Evolutionary conservation across 1,140 invertebrate species (phyloP), one percentile per base, ranked within the genome.

Genomic region (Coelopa frigida): DNA sequence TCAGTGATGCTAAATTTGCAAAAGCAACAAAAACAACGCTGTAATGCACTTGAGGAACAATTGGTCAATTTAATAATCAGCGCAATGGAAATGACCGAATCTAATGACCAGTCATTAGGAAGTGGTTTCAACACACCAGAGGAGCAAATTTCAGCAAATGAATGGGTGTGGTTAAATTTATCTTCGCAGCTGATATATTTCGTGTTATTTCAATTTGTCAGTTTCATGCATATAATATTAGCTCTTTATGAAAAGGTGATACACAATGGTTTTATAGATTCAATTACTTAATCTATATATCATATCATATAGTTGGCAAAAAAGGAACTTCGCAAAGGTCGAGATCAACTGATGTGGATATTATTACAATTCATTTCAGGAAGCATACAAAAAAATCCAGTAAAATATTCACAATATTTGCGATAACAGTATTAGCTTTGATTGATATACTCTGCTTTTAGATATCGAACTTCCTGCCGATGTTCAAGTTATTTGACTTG

Each of bases 321-420:
- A 6, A 75, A 82, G 55, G 88, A 91, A 60, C 77, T 92, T 56
- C 79, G 84, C 38, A 91, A 90, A 71, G 92, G 92, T 0, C 72
- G 94, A 38, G 93, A 98, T 72, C 90, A 96, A 58, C 70, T 98
- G 1, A 97, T 97, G 93, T 98, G 94, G 94, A 87, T 94, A 4
- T 71, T 98, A n/a, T 69, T 98, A 6, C 94, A 97, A 70, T 97
- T 94, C 61, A 94, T 97, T 49, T 96, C 93, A 3, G 92, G 93
- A 36, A 94, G 89, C 61, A 97, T 97, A 59, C 91, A 95, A 71
- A 84, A 93, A 53, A 95, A 95, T 74, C 87, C 90, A 1, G 80
- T 86, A 73, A 23, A 75, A 72, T 66, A 31, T n/a, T 8, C 38
- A 24, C n/a, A n/a, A n/a, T n/a, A n/a, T n/a, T n/a, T n/a, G n/a